phyloP scores from a whole-genome alignment of 2,797 vertebrate species.

The Anas georgica region DNA sequence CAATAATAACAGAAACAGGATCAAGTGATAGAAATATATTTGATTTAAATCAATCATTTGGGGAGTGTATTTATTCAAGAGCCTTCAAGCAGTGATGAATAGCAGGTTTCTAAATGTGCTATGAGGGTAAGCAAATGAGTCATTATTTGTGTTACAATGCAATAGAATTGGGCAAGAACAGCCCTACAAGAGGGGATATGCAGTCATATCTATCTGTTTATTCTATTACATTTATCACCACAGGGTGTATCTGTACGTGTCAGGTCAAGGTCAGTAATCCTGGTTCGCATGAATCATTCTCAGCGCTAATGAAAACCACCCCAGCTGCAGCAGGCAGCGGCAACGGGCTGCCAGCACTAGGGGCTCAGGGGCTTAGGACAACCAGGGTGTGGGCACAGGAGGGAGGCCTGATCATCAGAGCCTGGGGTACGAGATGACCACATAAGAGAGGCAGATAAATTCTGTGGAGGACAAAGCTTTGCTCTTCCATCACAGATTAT shows the following conservation, averaged over 20 bases:
- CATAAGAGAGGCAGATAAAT: not conserved
- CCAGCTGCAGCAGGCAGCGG: not conserved
- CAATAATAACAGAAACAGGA: slow-evolving; percentile 35
- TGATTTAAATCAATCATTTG: not conserved
- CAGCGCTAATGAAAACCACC: slow-evolving; percentile 25
- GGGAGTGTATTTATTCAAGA: slow-evolving; percentile 15
- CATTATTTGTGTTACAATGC: slow-evolving; percentile 34
- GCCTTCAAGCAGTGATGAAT: not conserved
- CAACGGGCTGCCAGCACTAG: not conserved
- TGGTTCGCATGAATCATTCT: slow-evolving; percentile 46
- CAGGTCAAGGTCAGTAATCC: slow-evolving; percentile 56
- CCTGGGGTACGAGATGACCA: not conserved
- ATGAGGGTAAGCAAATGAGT: slow-evolving; percentile 49
- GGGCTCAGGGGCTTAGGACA: fast-evolving
- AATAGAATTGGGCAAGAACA: slow-evolving; percentile 13
- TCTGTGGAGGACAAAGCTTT: not conserved
- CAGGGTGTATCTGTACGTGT: slow-evolving; percentile 33
- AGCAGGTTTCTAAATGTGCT: slow-evolving; percentile 38
- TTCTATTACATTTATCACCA: slow-evolving; percentile 49
- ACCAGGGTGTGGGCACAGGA: not conserved
- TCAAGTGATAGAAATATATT: slow-evolving; percentile 24
- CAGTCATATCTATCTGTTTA: slow-evolving; percentile 36
- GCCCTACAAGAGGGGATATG: not conserved
- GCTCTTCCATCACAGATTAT: not conserved
- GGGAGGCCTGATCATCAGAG: not conserved